Evolutionary conservation across 1,140 invertebrate genomes (phyloP).

Genomic region (Drosophila kurseongensis): DNA sequence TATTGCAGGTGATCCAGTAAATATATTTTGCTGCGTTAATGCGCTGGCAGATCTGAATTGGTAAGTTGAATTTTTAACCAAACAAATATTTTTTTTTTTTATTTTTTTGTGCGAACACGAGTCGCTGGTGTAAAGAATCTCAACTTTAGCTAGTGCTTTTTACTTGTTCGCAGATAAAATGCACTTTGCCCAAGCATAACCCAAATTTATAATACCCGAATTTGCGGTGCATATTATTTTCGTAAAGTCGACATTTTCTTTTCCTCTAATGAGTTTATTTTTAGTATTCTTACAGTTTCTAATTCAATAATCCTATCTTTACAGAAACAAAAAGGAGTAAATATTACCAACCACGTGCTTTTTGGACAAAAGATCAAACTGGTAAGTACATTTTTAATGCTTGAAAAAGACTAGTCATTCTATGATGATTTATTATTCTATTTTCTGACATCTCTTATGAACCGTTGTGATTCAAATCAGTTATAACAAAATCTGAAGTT

Average conservation of each 20-base stretch:
- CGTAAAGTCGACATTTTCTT: slow-evolving; percentile 61
- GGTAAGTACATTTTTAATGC: slow-evolving; percentile 4
- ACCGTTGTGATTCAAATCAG: slow-evolving; percentile 71
- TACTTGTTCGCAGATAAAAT: slow-evolving; percentile 76
- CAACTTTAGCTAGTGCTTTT: slow-evolving; percentile 84
- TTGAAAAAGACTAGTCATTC: background rate
- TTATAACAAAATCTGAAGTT: slow-evolving; percentile 62
- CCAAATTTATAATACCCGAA: slow-evolving; percentile 61
- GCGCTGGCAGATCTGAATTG: slow-evolving; percentile 14
- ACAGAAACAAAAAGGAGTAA: slow-evolving; percentile 18
- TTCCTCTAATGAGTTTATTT: background rate
- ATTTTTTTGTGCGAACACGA: slow-evolving; percentile 51
- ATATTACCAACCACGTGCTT: slow-evolving; percentile 1
- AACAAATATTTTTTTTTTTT: too few species aligned
- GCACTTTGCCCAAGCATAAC: slow-evolving; percentile 81
- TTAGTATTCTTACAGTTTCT: background rate
- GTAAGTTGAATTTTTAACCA: slow-evolving; percentile 21
- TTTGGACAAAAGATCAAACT: background rate
- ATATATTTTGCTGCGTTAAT: background rate
- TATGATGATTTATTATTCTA: slow-evolving; percentile 72
- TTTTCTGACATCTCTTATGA: slow-evolving; percentile 84
- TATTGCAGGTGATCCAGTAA: slow-evolving; percentile 42
- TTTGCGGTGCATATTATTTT: slow-evolving; percentile 83
- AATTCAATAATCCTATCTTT: slow-evolving; percentile 6
- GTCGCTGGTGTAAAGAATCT: slow-evolving; percentile 81